These are phyloP conservation scores for Sycophaga agraensis DNA, from an alignment of 1,140 invertebrate genomes.

Conservation along the genomic window DNA sequence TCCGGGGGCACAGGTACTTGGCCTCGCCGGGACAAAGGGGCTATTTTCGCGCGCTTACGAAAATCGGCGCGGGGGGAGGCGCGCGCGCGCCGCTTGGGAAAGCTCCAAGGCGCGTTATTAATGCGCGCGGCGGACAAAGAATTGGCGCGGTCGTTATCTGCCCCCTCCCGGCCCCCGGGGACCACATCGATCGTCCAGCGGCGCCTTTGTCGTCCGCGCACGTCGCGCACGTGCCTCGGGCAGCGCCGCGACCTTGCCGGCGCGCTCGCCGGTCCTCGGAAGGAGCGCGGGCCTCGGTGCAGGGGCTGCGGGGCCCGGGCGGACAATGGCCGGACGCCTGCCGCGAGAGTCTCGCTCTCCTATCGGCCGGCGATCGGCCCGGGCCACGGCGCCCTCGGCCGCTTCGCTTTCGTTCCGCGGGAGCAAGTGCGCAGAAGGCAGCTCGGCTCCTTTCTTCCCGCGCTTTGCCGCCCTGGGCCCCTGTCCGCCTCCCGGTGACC, in stretches of 20 bases:
- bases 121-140: conserved; percentile 13
- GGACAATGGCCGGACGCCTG: conserved; percentile 51
- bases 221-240: not conserved
- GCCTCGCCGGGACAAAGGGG: conserved; percentile 7
- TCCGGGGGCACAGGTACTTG: not conserved
- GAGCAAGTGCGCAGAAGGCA: not conserved
- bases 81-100: not conserved
- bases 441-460: not conserved
- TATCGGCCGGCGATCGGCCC: conserved; percentile 46
- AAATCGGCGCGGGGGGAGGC: conserved; percentile 2
- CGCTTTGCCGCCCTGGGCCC: not conserved
- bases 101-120: conserved; percentile 12
- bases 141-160: conserved; percentile 1
- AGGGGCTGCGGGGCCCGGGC: too few relatives aligned
- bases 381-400: conserved; percentile 33
- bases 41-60: conserved; percentile 12
- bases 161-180: not conserved
- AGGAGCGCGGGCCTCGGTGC: too few relatives aligned
- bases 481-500: not conserved
- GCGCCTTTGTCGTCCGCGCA: not conserved
- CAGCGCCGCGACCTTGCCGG: too few relatives aligned
- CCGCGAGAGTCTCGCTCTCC: conserved; percentile 43
- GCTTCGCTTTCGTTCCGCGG: conserved; percentile 49
- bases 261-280: too few relatives aligned
- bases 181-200: not conserved